These are phyloP conservation scores for Dasypus novemcinctus DNA, from an alignment of 2,113 vertebrate genomes.

Conservation along the genomic window DNA sequence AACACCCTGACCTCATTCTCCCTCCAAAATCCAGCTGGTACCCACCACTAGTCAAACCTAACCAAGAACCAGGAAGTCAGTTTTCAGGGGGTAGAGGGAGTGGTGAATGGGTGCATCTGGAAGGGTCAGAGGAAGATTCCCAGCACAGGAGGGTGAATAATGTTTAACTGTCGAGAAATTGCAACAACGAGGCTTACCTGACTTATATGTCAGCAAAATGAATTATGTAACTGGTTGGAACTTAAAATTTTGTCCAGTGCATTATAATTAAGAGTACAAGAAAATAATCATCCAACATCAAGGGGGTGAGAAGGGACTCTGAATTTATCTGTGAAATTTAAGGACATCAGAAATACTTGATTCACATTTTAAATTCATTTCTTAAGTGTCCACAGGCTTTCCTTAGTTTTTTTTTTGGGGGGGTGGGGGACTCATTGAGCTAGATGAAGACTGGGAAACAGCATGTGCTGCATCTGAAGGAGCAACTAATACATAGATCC, in stretches of 20 bases:
- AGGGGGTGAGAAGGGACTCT: background rate
- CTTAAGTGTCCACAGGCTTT: background rate
- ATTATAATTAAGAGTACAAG: background rate
- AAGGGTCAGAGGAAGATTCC: accelerated
- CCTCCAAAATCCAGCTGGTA: background rate
- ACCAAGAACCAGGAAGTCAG: accelerated
- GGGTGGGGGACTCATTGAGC: no score
- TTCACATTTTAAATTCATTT: background rate
- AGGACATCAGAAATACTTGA: background rate
- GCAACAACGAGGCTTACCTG: background rate
- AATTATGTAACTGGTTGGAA: background rate
- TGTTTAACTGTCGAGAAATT: accelerated
- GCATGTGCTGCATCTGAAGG: background rate
- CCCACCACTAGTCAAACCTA: background rate
- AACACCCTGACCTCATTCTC: background rate
- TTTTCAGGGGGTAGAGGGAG: accelerated
- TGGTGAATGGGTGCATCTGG: background rate
- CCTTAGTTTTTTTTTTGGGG: background rate
- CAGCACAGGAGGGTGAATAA: no score
- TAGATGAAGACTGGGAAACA: background rate
- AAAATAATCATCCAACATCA: background rate
- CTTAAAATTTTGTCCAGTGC: background rate
- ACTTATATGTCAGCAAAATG: background rate
- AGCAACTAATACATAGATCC: background rate
- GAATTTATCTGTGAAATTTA: background rate